phyloP scores from a whole-genome alignment of 2,797 vertebrate species.

The Streptopelia turtur region DNA sequence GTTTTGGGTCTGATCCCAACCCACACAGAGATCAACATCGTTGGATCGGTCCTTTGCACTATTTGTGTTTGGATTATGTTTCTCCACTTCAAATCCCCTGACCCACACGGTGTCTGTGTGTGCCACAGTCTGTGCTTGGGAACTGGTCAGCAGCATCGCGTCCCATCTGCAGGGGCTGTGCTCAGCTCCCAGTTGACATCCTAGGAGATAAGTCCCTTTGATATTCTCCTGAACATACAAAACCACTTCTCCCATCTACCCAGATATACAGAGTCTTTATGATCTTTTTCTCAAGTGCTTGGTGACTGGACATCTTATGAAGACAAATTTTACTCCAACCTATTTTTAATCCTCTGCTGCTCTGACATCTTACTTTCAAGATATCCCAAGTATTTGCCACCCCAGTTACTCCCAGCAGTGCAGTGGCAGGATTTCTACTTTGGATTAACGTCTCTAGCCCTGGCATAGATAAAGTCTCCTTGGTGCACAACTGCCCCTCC shows the following conservation, averaged over 20 bases:
- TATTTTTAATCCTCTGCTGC: neutral
- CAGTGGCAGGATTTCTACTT: neutral
- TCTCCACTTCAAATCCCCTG: neutral
- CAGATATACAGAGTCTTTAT: neutral
- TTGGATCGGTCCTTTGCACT: neutral
- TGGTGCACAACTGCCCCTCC: neutral
- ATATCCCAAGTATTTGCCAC: neutral
- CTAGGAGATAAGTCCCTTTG: neutral
- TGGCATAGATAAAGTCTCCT: neutral
- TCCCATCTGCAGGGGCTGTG: neutral
- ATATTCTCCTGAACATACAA: neutral
- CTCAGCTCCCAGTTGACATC: neutral
- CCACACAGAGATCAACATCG: fast-evolving
- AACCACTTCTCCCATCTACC: neutral
- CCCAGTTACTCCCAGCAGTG: neutral
- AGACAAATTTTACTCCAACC: neutral
- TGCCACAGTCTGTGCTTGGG: neutral
- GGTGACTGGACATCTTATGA: neutral
- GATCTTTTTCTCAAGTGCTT: neutral
- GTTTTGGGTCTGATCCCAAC: neutral
- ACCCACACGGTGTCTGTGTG: fast-evolving
- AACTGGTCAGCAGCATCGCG: neutral
- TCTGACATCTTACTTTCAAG: neutral
- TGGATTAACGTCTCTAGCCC: neutral
- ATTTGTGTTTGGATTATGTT: fast-evolving